A percentile compares a stretch with the other conserved stretches of the same genome.
Conservation (phyloP, 1,140 invertebrate species). For the Cotesia chilonis region DNA sequence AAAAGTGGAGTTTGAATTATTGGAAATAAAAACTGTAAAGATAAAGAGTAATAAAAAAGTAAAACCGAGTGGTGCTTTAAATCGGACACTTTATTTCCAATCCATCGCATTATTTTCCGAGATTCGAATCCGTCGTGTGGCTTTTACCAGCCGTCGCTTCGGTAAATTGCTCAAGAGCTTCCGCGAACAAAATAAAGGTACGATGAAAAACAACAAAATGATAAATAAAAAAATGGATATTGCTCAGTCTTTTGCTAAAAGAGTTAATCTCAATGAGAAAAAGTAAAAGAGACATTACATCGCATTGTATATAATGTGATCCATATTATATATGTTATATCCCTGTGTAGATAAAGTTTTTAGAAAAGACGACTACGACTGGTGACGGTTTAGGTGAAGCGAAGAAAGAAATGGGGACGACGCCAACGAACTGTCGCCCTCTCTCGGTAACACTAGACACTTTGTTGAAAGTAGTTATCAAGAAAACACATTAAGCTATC, state of each 20-base stretch:
- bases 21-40: too few relatives aligned
- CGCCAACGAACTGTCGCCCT: neutral
- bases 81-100: too few relatives aligned
- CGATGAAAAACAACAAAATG: too few relatives aligned
- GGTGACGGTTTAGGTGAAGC: neutral
- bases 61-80: too few relatives aligned
- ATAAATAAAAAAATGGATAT: too few relatives aligned
- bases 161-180: conserved; percentile 4
- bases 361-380: conserved; percentile 3
- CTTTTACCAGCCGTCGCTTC: conserved; percentile 17
- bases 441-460: conserved; percentile 6
- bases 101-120: too few relatives aligned
- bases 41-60: too few relatives aligned
- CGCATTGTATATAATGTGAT: too few relatives aligned
- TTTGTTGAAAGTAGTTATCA: conserved; percentile 29
- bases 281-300: neutral
- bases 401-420: conserved; percentile 15
- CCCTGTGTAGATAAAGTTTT: neutral
- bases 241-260: too few relatives aligned
- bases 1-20: conserved; percentile 14
- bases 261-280: neutral
- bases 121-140: neutral
- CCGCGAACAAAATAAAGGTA: conserved; percentile 6
- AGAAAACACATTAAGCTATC: conserved; percentile 28
- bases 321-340: too few relatives aligned